Base-by-base conservation (phyloP, 2,888 invertebrate species). In the Cantharis rustica region DNA sequence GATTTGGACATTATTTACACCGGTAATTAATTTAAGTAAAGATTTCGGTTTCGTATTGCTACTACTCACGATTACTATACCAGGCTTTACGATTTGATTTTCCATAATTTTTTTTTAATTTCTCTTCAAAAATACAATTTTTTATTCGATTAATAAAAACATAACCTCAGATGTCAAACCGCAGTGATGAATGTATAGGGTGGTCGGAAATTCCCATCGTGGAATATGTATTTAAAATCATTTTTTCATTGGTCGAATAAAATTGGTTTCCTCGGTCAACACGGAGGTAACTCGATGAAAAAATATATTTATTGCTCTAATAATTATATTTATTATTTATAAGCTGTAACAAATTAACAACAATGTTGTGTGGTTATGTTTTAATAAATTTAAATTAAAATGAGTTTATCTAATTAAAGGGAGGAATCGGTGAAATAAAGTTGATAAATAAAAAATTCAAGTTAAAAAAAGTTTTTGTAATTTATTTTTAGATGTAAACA, bases 1-100 rank as follows among this genome's bases (percentile, higher is more conserved):
- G 66, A 84, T 84, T 27, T 82, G 77, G 26, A 84, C 76, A 20
- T 81, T 81, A 73, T 80, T 80, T 73, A 80, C 81, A 77, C 86
- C 86, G n/a, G 87, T 85, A 75, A 88, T 85, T 68, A 88, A 80
- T 82, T 87, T 87, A 73, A 88, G 86, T 64, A 88, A 79, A 9
- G 88, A 87, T 82, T 85, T 86, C 15, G 88, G 88, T 83, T 86
- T 86, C 16, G 86, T 88, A 75, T 81, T 87, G 77, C 87, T 88
- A 73, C 85, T 84, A 81, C 88, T 88, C 47, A 87, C 86, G 66
- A 88, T 84, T 69, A 88, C 74, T 72, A 88, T 82, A 79, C 83
- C 85, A 47, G 88, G 87, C 79, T 84, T 83, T 20, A 23, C n/a
- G 23, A 20, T 66, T 66, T 20, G 23, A 66, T 20, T 66, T 20